Conservation (phyloP, 2,113 vertebrate genomes). For the Pterocles burchelli region DNA sequence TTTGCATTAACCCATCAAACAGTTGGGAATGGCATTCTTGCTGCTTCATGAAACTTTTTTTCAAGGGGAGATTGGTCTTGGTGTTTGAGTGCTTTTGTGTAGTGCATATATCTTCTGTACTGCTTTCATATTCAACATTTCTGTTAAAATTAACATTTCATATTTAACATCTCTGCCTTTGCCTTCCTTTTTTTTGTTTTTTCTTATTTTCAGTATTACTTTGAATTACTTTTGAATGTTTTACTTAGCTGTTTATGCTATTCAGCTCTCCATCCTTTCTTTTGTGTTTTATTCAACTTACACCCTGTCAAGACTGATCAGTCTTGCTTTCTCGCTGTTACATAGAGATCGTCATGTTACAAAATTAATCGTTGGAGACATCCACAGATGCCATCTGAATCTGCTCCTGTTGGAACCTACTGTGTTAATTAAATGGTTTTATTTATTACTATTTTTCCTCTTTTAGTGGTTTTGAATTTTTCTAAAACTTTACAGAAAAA, state of each 20-base stretch:
- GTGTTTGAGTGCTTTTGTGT: background rate
- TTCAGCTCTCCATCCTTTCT: background rate
- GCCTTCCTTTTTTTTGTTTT: background rate
- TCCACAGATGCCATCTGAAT: background rate
- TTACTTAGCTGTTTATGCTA: background rate
- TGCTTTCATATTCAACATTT: background rate
- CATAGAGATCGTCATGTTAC: background rate
- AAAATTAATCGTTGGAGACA: background rate
- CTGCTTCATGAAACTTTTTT: background rate
- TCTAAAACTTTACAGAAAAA: background rate
- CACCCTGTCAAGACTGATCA: background rate
- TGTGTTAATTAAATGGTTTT: background rate
- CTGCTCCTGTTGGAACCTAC: background rate
- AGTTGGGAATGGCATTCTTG: background rate
- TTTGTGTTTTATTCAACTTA: background rate
- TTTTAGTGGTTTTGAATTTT: background rate
- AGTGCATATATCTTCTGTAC: background rate
- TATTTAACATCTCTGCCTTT: background rate
- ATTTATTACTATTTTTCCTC: background rate
- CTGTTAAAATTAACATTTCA: no score
- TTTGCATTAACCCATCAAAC: background rate
- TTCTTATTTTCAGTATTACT: background rate
- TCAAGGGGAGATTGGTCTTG: background rate
- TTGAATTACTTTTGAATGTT: background rate
- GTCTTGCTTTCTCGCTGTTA: background rate